These are phyloP conservation scores for Tenebrio molitor DNA, from an alignment of 1,140 invertebrate genomes.

Conservation along the genomic window DNA sequence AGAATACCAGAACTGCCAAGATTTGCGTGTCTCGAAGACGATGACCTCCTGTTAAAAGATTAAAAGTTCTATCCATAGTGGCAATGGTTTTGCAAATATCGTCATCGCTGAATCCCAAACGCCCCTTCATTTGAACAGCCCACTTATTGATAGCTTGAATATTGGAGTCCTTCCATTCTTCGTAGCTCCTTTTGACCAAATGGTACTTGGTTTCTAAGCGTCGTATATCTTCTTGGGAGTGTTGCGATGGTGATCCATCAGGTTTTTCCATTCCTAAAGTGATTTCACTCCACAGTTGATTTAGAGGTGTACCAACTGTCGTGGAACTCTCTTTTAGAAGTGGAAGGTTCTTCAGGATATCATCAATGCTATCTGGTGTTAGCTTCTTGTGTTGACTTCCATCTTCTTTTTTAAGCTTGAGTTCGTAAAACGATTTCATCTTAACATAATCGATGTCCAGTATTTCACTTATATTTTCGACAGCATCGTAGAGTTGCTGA, in stretches of 20 bases:
- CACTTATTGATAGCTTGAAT: not conserved
- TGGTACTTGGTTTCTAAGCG: not conserved
- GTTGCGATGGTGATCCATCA: not conserved
- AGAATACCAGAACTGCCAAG: constrained; percentile 1
- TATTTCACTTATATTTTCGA: not conserved
- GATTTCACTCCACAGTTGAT: not conserved
- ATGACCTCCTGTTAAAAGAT: not conserved
- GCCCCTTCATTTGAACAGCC: not conserved
- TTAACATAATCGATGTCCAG: not conserved
- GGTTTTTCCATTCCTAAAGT: not conserved
- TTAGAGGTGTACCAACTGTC: not conserved
- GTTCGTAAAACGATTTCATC: not conserved
- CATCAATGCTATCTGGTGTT: not conserved
- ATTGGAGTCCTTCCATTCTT: not conserved
- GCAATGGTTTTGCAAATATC: constrained; percentile 14
- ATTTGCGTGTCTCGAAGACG: constrained; percentile 15
- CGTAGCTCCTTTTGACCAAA: not conserved
- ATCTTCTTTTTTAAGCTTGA: not conserved
- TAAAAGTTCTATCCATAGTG: not conserved
- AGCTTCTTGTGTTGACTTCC: not conserved
- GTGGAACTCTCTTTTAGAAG: not conserved
- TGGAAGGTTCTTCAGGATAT: not conserved
- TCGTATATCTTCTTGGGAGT: not conserved
- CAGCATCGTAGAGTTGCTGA: not conserved
- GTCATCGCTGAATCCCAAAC: not conserved